Percentiles rank a stretch among this genome's conserved stretches.
phyloP scores from a whole-genome alignment of 2,888 invertebrate genomes.

The Acanthosepion esculentum region DNA sequence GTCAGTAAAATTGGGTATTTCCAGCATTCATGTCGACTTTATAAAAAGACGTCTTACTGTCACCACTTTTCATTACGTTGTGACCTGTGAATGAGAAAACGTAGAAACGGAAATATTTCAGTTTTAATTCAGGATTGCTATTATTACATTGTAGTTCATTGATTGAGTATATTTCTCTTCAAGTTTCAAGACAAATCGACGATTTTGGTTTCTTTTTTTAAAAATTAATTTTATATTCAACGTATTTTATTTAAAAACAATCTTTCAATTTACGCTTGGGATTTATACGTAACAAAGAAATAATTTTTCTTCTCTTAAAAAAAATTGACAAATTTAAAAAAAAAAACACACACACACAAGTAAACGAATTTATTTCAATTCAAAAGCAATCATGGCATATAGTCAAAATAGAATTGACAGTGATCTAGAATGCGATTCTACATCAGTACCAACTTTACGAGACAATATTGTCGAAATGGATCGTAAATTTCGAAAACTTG shows the following conservation, averaged over 20 bases:
- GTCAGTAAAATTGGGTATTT: not conserved
- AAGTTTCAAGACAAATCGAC: not conserved
- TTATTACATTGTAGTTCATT: not conserved
- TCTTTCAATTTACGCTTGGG: too few relatives aligned
- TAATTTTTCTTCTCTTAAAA: too few relatives aligned
- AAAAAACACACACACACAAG: not conserved
- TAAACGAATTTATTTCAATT: not conserved
- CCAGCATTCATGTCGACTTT: not conserved
- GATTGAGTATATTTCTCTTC: not conserved
- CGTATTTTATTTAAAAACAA: not conserved
- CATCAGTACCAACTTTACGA: not conserved
- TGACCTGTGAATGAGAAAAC: not conserved
- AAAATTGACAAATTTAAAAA: too few relatives aligned
- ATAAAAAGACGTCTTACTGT: not conserved
- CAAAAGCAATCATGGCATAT: not conserved
- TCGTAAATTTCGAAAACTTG: not conserved
- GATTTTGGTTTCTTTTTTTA: not conserved
- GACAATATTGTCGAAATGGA: slow-evolving; percentile 34
- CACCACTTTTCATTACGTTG: too few relatives aligned
- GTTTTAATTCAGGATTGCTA: not conserved
- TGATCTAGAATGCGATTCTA: not conserved
- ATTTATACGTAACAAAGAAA: too few relatives aligned
- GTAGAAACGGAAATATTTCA: not conserved
- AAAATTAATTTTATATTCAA: not conserved
- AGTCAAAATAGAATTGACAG: not conserved